A percentile compares a stretch with the other conserved stretches of the same genome.
These are phyloP conservation scores for Baronia brevicornis DNA, from an alignment of 2,888 invertebrate species.

Conservation along the genomic window DNA sequence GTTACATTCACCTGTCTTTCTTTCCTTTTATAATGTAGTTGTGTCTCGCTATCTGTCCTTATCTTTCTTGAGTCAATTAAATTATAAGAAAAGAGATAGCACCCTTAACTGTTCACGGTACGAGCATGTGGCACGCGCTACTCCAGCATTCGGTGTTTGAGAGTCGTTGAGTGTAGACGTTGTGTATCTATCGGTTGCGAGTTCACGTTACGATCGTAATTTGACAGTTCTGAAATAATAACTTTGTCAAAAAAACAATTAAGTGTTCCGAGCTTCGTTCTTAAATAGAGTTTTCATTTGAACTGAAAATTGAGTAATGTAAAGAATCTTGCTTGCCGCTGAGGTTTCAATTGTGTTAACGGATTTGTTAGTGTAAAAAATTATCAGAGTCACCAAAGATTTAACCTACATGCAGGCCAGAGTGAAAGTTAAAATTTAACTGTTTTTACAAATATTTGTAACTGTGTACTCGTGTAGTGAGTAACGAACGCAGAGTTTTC, in stretches of 20 bases:
- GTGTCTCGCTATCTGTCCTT: slow-evolving; percentile 45
- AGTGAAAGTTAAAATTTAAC: slow-evolving; percentile 64
- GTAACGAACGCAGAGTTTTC: slow-evolving; percentile 26
- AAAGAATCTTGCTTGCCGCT: slow-evolving; percentile 18
- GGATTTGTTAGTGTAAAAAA: slow-evolving; percentile 19
- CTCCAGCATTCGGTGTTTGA: slow-evolving; percentile 68
- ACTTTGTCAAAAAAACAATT: slow-evolving; percentile 14
- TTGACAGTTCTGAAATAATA: slow-evolving; percentile 40
- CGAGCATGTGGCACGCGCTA: slow-evolving; percentile 68
- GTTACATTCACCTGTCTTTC: slow-evolving; percentile 65
- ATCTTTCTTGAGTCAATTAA: slow-evolving; percentile 36
- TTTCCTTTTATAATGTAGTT: slow-evolving; percentile 37
- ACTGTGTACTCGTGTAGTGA: too few species aligned
- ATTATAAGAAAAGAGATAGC: slow-evolving; percentile 53
- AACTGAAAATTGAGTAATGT: slow-evolving; percentile 27
- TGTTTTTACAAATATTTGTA: slow-evolving; percentile 43
- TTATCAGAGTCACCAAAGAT: slow-evolving; percentile 35
- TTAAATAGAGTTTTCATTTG: too few species aligned
- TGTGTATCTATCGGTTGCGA: slow-evolving; percentile 29
- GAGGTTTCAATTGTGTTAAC: slow-evolving; percentile 28
- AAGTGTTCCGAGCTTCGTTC: slow-evolving; percentile 21
- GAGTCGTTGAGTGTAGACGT: slow-evolving; percentile 49
- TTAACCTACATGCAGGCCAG: slow-evolving; percentile 56
- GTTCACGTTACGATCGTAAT: slow-evolving; percentile 54
- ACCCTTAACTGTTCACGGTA: slow-evolving; percentile 31